These are phyloP conservation scores for Beroe forskalii DNA, from an alignment of 37 sponge, comb jelly and placozoan species.

Conservation along the genomic window DNA sequence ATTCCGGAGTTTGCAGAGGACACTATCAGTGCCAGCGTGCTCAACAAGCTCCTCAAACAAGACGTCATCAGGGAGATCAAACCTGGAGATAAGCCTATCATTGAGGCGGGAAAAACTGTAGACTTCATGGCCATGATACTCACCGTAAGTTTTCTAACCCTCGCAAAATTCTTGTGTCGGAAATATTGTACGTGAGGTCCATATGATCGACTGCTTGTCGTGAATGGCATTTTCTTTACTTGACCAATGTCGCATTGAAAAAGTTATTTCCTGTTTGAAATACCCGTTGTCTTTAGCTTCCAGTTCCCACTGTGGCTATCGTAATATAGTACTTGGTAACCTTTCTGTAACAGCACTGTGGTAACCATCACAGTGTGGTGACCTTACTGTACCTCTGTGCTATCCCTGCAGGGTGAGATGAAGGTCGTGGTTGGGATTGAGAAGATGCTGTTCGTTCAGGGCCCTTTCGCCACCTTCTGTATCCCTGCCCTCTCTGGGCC, in stretches of 20 bases:
- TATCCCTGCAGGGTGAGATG: constrained; percentile 28
- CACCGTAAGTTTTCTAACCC: constrained; percentile 24
- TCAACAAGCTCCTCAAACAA: constrained; percentile 25
- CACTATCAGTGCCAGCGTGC: constrained; percentile 27
- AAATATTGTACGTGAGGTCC: too few relatives aligned
- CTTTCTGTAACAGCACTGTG: too few relatives aligned
- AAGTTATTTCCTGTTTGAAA: too few relatives aligned
- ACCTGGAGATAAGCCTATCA: constrained; percentile 34
- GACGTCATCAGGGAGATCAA: constrained; percentile 26
- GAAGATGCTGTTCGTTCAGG: constrained; percentile 41
- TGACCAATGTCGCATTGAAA: too few relatives aligned
- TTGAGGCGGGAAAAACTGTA: constrained; percentile 45
- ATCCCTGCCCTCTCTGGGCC: constrained; percentile 55
- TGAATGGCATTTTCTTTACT: too few relatives aligned
- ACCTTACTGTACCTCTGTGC: too few relatives aligned
- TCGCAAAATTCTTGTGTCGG: too few relatives aligned
- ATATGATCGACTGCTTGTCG: too few relatives aligned
- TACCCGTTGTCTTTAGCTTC: too few relatives aligned
- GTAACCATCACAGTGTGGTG: too few relatives aligned
- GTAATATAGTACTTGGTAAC: too few relatives aligned
- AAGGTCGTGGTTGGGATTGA: constrained; percentile 16
- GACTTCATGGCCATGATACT: constrained; percentile 63
- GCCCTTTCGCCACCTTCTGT: constrained; percentile 60
- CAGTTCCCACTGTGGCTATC: too few relatives aligned
- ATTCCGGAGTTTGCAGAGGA: constrained; percentile 42